Conservation (phyloP, 2,888 invertebrate genomes). For the Coleophora deauratella region DNA sequence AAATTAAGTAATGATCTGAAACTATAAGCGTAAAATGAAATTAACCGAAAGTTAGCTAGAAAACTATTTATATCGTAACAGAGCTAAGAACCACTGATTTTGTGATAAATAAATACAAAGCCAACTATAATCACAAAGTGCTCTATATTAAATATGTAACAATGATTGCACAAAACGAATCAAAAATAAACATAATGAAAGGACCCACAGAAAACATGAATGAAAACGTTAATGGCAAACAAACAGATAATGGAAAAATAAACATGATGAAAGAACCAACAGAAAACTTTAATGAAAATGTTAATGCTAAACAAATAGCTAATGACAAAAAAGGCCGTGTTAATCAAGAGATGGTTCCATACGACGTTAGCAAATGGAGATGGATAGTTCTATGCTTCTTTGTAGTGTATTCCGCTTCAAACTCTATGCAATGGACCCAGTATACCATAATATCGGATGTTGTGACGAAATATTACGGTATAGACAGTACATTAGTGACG, state of each 20-base stretch:
- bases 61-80: too few relatives aligned
- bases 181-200: background rate
- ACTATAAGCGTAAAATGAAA: too few relatives aligned
- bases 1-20: too few relatives aligned
- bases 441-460: constrained; percentile 93
- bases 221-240: background rate
- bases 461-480: constrained; percentile 82
- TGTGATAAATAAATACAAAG: too few relatives aligned
- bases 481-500: constrained; percentile 82
- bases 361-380: constrained; percentile 78
- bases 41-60: too few relatives aligned
- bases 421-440: constrained; percentile 97
- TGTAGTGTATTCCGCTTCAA: constrained; percentile 90
- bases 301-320: background rate
- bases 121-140: background rate
- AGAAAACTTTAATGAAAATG: background rate
- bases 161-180: background rate
- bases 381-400: constrained; percentile 90
- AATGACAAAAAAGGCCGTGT: too few relatives aligned
- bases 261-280: background rate
- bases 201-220: background rate
- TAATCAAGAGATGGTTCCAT: constrained; percentile 19
- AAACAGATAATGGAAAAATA: background rate
- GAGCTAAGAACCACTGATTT: too few relatives aligned
- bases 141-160: background rate